phyloP scores from a whole-genome alignment of 2,797 vertebrate species.

The Hypotaenidia okinawae region DNA sequence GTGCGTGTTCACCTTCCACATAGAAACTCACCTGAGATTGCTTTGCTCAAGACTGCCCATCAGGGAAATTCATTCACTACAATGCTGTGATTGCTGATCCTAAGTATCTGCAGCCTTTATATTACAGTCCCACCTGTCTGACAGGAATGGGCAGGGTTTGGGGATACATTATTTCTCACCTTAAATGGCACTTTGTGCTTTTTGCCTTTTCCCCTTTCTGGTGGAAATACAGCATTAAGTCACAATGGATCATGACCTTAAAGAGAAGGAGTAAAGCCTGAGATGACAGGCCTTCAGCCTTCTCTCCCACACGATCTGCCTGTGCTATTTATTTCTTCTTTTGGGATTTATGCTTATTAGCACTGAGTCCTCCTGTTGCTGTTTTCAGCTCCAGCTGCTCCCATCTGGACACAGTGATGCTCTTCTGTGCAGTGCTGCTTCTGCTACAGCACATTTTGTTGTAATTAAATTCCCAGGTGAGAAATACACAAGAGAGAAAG shows the following conservation, averaged over 20 bases:
- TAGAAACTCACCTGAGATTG: background rate
- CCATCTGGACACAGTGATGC: background rate
- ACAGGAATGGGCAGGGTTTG: background rate
- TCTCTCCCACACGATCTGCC: background rate
- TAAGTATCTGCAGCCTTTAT: background rate
- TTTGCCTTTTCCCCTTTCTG: background rate
- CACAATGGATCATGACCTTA: background rate
- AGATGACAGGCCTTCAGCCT: background rate
- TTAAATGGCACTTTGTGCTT: background rate
- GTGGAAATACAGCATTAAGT: accelerated
- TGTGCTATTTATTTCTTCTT: background rate
- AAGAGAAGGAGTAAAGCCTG: background rate
- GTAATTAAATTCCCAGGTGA: background rate
- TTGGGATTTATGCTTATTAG: background rate
- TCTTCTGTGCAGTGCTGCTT: background rate
- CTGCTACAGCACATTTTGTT: background rate
- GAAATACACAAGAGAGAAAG: background rate
- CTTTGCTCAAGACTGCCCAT: background rate
- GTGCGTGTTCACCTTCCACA: background rate
- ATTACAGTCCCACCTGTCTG: background rate
- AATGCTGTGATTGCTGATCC: background rate
- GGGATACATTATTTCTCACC: background rate
- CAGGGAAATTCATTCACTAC: background rate
- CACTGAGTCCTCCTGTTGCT: background rate
- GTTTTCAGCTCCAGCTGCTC: conserved; percentile 38